Conservation (phyloP, 92 coral and sea anemone species). For the Chrysogorgia sp. region DNA sequence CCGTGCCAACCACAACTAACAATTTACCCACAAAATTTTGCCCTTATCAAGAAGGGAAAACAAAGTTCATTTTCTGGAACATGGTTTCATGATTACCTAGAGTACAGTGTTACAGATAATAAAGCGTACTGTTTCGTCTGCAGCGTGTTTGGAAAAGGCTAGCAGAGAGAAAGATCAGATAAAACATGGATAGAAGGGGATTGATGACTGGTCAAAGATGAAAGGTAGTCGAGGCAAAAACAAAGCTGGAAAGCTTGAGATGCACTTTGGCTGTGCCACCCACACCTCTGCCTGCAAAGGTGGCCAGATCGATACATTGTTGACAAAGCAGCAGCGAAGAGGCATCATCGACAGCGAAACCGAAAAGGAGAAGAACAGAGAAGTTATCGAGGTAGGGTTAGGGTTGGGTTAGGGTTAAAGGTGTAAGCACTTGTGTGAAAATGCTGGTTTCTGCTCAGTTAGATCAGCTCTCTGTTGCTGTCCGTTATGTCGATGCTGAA, state of each 20-base stretch:
- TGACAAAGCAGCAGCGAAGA: conserved; percentile 30
- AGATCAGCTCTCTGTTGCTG: conserved; percentile 35
- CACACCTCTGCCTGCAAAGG: neutral
- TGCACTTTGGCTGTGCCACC: neutral
- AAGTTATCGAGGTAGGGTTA: conserved; percentile 21
- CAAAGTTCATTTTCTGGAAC: neutral
- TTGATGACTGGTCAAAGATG: conserved; percentile 37
- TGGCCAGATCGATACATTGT: conserved; percentile 8
- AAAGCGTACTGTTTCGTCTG: conserved; percentile 8
- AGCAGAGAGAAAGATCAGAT: neutral
- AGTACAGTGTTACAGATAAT: conserved; percentile 13
- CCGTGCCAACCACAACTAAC: neutral
- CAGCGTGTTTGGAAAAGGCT: neutral
- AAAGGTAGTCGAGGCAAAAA: conserved; percentile 27
- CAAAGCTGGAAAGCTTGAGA: conserved; percentile 12
- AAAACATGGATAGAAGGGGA: neutral
- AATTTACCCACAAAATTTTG: neutral
- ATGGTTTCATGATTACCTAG: too few relatives aligned
- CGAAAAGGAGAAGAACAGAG: conserved; percentile 27
- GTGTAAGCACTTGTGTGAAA: neutral
- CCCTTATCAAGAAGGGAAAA: neutral
- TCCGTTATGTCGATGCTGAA: conserved; percentile 26
- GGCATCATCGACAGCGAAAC: conserved; percentile 29
- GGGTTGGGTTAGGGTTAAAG: too few relatives aligned
- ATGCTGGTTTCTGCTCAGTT: conserved; percentile 1